phyloP scores from a whole-genome alignment of 2,888 invertebrate species.

The Rhodophaea formosa region DNA sequence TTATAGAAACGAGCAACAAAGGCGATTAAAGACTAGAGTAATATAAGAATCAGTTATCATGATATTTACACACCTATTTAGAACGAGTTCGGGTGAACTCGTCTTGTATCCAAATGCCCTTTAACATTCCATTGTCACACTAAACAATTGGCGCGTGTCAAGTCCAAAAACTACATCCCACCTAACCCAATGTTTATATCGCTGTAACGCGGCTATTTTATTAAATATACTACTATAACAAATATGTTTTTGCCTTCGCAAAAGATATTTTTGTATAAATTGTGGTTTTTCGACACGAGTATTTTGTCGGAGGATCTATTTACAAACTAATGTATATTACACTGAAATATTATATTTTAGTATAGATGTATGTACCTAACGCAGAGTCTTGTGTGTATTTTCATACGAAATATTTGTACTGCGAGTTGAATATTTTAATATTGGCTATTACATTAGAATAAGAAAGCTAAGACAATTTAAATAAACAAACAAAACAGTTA shows the following conservation, averaged over 20 bases:
- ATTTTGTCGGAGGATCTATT: slow-evolving; percentile 63
- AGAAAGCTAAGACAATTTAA: slow-evolving; percentile 64
- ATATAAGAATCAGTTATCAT: slow-evolving; percentile 31
- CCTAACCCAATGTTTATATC: slow-evolving; percentile 60
- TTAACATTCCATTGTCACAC: slow-evolving; percentile 70
- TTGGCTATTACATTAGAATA: slow-evolving; percentile 77
- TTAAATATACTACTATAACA: slow-evolving; percentile 41
- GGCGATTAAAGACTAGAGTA: slow-evolving; percentile 31
- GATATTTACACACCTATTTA: slow-evolving; percentile 26
- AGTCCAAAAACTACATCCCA: slow-evolving; percentile 73
- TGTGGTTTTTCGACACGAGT: slow-evolving; percentile 57
- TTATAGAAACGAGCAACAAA: slow-evolving; percentile 21
- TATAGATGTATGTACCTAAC: slow-evolving; percentile 67
- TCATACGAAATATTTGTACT: slow-evolving; percentile 76
- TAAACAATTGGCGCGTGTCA: slow-evolving; percentile 57
- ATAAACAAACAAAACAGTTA: slow-evolving; percentile 63
- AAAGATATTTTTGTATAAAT: slow-evolving; percentile 74
- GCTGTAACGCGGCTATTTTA: slow-evolving; percentile 49
- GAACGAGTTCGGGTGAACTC: slow-evolving; percentile 47
- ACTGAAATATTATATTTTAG: slow-evolving; percentile 70
- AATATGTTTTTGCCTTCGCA: slow-evolving; percentile 55
- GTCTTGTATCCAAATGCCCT: slow-evolving; percentile 44
- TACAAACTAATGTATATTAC: slow-evolving; percentile 74
- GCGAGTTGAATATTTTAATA: slow-evolving; percentile 73
- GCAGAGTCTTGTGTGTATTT: slow-evolving; percentile 77